Evolutionary conservation across 92 coral and sea anemone species (phyloP).

Genomic region (Pocillopora grandis): DNA sequence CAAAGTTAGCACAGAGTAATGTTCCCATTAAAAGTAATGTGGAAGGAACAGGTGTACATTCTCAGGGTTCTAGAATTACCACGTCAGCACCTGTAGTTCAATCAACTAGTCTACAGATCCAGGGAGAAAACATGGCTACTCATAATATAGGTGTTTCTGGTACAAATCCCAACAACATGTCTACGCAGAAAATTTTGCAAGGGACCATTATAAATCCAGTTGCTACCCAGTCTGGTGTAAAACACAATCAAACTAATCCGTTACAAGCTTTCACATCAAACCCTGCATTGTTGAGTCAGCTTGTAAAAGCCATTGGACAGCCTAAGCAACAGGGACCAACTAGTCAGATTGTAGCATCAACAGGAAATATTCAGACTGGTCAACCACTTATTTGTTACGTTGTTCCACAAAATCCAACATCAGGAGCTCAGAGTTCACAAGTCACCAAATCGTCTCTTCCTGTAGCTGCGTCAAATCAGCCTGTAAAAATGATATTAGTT

Average conservation of each 20-base stretch:
- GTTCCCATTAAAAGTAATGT: conserved; percentile 13
- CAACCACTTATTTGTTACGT: conserved; percentile 48
- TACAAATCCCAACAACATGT: not conserved
- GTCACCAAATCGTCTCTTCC: conserved; percentile 19
- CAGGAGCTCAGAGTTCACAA: conserved; percentile 27
- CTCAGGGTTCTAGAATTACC: conserved; percentile 20
- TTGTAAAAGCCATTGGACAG: conserved; percentile 49
- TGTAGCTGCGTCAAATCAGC: conserved; percentile 19
- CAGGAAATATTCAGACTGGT: conserved; percentile 18
- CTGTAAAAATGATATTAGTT: conserved; percentile 60
- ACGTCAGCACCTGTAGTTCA: conserved; percentile 17
- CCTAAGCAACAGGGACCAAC: conserved; percentile 24
- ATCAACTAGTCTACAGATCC: conserved; percentile 12
- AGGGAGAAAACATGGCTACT: conserved; percentile 5
- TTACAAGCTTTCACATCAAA: conserved; percentile 34
- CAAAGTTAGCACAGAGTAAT: conserved; percentile 1
- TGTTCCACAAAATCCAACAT: conserved; percentile 36
- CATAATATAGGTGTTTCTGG: not conserved
- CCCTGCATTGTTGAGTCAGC: conserved; percentile 32
- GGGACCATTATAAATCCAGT: conserved; percentile 6
- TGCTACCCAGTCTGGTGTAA: conserved; percentile 4
- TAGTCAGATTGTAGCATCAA: conserved; percentile 3
- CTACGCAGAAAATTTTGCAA: conserved; percentile 14
- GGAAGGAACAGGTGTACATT: conserved; percentile 16
- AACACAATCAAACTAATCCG: conserved; percentile 34